These are phyloP conservation scores for Mesorhabditis sp. DNA, from an alignment of 2,888 invertebrate species.

Conservation along the genomic window DNA sequence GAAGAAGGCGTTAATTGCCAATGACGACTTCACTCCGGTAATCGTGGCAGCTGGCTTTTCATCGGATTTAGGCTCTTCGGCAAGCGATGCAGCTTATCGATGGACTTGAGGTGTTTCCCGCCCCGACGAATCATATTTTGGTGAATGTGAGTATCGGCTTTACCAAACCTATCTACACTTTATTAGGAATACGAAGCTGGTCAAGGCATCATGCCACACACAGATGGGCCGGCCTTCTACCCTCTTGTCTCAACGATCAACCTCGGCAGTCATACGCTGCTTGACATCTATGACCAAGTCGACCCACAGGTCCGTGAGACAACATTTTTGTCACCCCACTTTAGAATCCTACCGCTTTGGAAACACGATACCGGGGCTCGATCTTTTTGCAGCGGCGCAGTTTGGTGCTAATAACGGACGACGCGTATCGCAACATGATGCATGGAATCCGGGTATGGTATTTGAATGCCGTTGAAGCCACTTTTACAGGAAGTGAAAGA, in stretches of 20 bases:
- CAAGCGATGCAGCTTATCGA: constrained; percentile 34
- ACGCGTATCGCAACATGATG: constrained; percentile 74
- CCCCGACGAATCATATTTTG: constrained; percentile 32
- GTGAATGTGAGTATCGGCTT: constrained; percentile 23
- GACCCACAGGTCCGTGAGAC: constrained; percentile 21
- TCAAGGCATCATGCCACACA: constrained; percentile 94
- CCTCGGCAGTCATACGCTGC: constrained; percentile 82
- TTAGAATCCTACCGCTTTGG: neutral
- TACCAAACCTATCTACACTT: neutral
- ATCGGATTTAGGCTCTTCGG: constrained; percentile 23
- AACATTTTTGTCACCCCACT: neutral
- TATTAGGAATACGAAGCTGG: constrained; percentile 15
- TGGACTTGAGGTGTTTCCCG: constrained; percentile 24
- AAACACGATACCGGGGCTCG: constrained; percentile 39
- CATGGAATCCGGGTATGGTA: constrained; percentile 47
- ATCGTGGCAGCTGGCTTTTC: constrained; percentile 8
- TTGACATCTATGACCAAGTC: constrained; percentile 71
- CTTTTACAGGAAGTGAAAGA: constrained; percentile 16
- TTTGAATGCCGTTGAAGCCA: neutral
- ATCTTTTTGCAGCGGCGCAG: constrained; percentile 82
- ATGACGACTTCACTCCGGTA: constrained; percentile 72
- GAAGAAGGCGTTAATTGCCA: constrained; percentile 85
- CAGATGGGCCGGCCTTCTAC: constrained; percentile 88
- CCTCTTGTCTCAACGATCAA: constrained; percentile 88
- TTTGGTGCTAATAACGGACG: constrained; percentile 77